phyloP scores from a whole-genome alignment of 2,113 vertebrate species.

The Vanacampus margaritifer region DNA sequence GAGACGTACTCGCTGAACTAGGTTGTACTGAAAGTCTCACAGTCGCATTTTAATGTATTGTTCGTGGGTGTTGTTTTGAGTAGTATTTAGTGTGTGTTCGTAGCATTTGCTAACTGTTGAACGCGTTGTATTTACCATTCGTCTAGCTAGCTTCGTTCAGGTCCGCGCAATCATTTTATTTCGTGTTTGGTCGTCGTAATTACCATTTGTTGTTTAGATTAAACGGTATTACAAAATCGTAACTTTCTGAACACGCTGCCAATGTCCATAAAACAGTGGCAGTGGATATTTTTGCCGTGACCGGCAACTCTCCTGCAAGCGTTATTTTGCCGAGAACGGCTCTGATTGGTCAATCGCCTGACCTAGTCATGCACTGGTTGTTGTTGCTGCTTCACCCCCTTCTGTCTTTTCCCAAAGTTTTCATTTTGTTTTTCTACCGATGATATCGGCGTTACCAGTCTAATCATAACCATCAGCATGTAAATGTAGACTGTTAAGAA shows the following conservation, averaged over 20 bases:
- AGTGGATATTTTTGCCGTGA: no score
- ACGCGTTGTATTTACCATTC: not conserved
- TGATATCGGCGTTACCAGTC: no score
- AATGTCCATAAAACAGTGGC: not conserved
- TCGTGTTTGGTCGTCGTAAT: not conserved
- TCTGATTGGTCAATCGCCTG: no score
- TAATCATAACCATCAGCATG: no score
- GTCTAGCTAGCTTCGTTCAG: not conserved
- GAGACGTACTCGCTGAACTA: not conserved
- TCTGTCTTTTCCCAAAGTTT: no score
- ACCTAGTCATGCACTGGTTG: no score
- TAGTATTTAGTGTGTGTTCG: not conserved
- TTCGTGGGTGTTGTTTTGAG: no score
- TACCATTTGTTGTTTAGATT: not conserved
- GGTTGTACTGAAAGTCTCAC: not conserved
- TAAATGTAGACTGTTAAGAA: no score
- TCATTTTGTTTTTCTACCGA: no score
- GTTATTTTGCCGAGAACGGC: no score
- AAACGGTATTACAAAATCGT: not conserved
- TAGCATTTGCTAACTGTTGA: not conserved
- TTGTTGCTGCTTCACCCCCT: no score
- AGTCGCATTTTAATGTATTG: not conserved
- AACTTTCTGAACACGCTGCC: not conserved
- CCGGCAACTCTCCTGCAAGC: no score
- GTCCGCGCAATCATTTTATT: not conserved